phyloP scores from a whole-genome alignment of 1,140 invertebrate species.

The Pseudomyrmex cubaensis region DNA sequence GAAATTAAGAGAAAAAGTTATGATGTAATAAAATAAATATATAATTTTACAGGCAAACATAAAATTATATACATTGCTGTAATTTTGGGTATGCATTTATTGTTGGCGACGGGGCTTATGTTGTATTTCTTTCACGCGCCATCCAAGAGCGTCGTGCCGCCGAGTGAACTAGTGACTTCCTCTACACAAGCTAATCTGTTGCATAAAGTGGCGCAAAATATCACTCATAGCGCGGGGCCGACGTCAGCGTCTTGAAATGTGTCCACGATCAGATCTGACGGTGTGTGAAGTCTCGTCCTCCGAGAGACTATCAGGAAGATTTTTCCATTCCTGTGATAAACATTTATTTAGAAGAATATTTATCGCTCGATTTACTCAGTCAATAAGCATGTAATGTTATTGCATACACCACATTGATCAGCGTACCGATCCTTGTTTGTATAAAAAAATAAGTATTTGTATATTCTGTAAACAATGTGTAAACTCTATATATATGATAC shows the following conservation, averaged over 20 bases:
- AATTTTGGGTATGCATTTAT: constrained; percentile 91
- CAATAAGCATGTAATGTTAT: neutral
- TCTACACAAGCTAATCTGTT: neutral
- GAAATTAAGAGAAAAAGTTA: neutral
- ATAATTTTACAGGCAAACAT: constrained; percentile 85
- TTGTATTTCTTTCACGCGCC: constrained; percentile 89
- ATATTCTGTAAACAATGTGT: constrained; percentile 19
- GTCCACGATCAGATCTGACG: neutral
- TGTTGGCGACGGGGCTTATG: constrained; percentile 94
- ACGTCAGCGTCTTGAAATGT: constrained; percentile 19
- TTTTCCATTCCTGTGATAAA: neutral
- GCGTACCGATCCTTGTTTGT: constrained; percentile 26
- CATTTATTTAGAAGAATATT: constrained; percentile 32
- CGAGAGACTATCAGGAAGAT: neutral
- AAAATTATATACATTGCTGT: constrained; percentile 89
- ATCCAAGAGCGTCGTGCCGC: neutral
- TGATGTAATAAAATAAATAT: constrained; percentile 6
- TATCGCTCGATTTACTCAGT: neutral
- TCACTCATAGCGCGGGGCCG: neutral
- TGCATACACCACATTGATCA: constrained; percentile 4
- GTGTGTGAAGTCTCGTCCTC: neutral
- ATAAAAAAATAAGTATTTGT: constrained; percentile 61
- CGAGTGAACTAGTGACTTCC: neutral
- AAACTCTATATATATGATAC: too few species aligned
- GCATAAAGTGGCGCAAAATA: constrained; percentile 21